Percentiles rank a stretch among this genome's conserved stretches.
phyloP scores from a whole-genome alignment of 2,888 invertebrate genomes.

The Melanophora roralis region DNA sequence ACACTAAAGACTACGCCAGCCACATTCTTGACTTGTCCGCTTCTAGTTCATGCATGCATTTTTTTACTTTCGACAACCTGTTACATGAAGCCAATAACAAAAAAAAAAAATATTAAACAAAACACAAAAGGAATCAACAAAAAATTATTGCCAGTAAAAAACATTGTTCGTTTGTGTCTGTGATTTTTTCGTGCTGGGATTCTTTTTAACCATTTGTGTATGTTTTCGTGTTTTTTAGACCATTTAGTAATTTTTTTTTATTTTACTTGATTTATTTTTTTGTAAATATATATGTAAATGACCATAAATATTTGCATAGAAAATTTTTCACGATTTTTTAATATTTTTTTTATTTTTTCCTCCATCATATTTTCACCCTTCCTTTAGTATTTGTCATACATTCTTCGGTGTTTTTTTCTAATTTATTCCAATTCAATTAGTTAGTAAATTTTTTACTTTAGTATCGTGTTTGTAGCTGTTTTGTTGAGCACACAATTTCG shows the following conservation, averaged over 20 bases:
- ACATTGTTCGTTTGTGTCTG: conserved; percentile 30
- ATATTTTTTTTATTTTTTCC: background rate
- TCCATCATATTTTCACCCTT: conserved; percentile 43
- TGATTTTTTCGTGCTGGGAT: background rate
- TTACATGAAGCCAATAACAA: conserved; percentile 38
- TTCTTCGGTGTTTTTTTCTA: background rate
- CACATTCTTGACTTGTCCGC: too few relatives aligned
- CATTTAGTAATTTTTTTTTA: background rate
- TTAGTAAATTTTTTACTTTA: conserved; percentile 36
- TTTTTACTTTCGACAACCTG: conserved; percentile 48
- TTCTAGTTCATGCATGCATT: too few relatives aligned
- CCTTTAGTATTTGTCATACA: background rate
- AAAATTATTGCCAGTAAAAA: conserved; percentile 33
- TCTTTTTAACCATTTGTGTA: conserved; percentile 13
- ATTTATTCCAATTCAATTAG: conserved; percentile 50
- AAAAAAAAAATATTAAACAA: too few relatives aligned
- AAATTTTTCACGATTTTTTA: conserved; percentile 49
- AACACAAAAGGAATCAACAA: background rate
- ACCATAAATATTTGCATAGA: conserved; percentile 49
- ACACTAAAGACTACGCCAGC: too few relatives aligned
- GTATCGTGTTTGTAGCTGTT: conserved; percentile 50
- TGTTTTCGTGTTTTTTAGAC: conserved; percentile 20
- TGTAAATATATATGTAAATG: conserved; percentile 46
- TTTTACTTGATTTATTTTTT: background rate
- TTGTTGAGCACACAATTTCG: conserved; percentile 34